Percentiles rank a stretch among this genome's conserved stretches.
Conservation (phyloP, 1,140 invertebrate species). For the Lamellibrachia luymesi region DNA sequence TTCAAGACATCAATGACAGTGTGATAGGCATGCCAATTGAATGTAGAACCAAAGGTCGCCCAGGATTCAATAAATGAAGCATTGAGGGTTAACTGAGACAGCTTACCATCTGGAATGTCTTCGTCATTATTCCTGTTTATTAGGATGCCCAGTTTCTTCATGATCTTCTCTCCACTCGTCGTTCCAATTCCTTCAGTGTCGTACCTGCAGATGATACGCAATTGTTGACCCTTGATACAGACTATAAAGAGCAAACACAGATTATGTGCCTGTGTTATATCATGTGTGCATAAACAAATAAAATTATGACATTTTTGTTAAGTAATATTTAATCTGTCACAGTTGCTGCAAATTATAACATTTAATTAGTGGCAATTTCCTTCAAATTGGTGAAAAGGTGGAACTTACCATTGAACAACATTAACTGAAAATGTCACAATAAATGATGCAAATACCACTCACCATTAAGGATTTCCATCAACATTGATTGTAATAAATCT, state of each 20-base stretch:
- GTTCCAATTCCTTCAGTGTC: slow-evolving; percentile 44
- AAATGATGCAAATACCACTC: no score
- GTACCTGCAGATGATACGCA: slow-evolving; percentile 38
- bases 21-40: background rate
- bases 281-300: background rate
- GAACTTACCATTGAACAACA: no score
- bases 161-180: slow-evolving; percentile 42
- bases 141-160: slow-evolving; percentile 49
- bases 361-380: background rate
- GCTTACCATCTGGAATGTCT: background rate
- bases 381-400: no score
- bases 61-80: background rate
- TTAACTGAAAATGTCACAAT: no score
- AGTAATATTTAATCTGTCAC: background rate
- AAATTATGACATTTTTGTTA: background rate
- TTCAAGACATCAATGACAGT: background rate
- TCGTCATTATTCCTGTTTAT: slow-evolving; percentile 10
- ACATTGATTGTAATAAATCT: no score
- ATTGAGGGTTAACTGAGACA: background rate
- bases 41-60: no score
- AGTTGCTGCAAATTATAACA: background rate
- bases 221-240: background rate
- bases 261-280: no score
- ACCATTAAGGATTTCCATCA: no score
- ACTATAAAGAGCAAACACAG: background rate